Evolutionary conservation across 2,888 invertebrate genomes (phyloP), one percentile per base, ranked within the genome.

Genomic region (Apoda limacodes): DNA sequence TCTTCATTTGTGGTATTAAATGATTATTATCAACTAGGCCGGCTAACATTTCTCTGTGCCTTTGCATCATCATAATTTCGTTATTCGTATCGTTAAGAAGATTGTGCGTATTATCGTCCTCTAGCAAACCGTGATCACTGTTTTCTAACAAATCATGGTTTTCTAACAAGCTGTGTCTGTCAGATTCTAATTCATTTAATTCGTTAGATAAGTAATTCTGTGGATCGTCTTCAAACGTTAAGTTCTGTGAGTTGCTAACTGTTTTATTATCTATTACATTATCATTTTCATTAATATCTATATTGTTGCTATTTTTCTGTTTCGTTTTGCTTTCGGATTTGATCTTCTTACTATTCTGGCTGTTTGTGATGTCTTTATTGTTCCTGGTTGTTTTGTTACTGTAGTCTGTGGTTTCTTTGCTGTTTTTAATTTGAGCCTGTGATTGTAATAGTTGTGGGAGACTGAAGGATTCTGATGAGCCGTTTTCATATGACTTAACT

Each of bases 401-500:
- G n/a, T n/a, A n/a, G 39, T 60, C 67, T 56, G 80, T 78, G 34
- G 43, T 50, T 47, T 69, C 82, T 66, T 81, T 82, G 57, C 66
- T 72, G 43, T 62, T 65, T 60, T 59, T 72, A 42, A 59, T 65
- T 82, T 82, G 66, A 69, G 82, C 58, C 69, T 80, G 68, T 50
- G 49, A 52, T 42, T 36, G 30, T 41, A 40, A 47, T 45, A 54
- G 52, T 41, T 55, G 44, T 57, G 63, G 66, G 49, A 75, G 74
- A 66, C 76, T 80, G 63, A 69, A 75, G 34, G 72, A 70, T 67
- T 74, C 75, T 70, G 80, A 72, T 57, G 71, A 72, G 60, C 72
- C 70, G 55, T 76, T 78, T 70, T 78, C 76, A 71, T 80, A 76
- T 78, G 70, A 70, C 58, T 75, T 74, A 55, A 58, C 76, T 80